Evolutionary conservation across 2,113 vertebrate species (phyloP), one percentile per base, ranked within the genome.

Genomic region (Indicator maculatus): DNA sequence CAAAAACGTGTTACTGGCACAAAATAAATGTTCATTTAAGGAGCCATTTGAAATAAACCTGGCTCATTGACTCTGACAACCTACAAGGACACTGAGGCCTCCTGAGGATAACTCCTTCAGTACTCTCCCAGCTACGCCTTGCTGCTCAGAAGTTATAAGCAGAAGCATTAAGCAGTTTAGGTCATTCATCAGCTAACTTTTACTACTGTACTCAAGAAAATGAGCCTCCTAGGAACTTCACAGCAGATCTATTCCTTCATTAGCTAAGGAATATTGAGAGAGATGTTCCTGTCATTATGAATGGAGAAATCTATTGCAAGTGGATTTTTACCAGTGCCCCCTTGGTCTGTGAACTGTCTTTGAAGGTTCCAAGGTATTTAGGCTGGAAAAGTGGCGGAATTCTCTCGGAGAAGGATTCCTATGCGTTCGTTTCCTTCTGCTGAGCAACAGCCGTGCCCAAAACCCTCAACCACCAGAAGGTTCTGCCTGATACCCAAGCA

Each of bases 101-200:
- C 98, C 88, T 15, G 98, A 98, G 98, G 96, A 97, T 98, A 97
- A 96, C 97, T 97, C 97, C 97, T 97, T 95, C 96, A 94, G 93
- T 96, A 96, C 97, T 98, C 96, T 97, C 96, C 95, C 84, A 97
- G 98, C 97, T 98, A 98, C 31, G 98, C 98, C 98, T 98, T 98
- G 96, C 97, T 98, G 98, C 98, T 98, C 98, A 93, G 97, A 98
- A 98, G 97, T 98, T 98, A 97, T 97, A 98, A 97, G 97, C 74
- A 96, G 98, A 96, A 97, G 87, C 98, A 98, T 98, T 98, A 98
- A 97, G 98, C 97, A 97, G 96, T 98, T 98, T 94, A 97, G 98
- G 98, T 98, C 97, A 97, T 98, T 98, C 98, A 99, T 99, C 99
- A 99, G 98, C 98, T 98, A 98, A 98, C 98, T 98, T 98, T 98